These are phyloP conservation scores for Desoria tigrina DNA, from an alignment of 2,888 invertebrate genomes.

Conservation along the genomic window DNA sequence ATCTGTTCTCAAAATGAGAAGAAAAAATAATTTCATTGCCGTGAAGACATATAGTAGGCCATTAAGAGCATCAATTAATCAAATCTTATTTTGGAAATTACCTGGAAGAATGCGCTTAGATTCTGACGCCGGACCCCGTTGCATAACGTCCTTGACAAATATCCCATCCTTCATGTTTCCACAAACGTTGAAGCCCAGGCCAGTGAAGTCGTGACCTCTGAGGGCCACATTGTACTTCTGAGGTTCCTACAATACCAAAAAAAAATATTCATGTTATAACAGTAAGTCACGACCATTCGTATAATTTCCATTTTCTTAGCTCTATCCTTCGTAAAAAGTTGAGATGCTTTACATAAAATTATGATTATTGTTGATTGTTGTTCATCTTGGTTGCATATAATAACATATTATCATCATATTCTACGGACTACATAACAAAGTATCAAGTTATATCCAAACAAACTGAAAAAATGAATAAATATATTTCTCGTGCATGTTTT, in stretches of 20 bases:
- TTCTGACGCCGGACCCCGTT: conserved; percentile 84
- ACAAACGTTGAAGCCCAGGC: conserved; percentile 80
- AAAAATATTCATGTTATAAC: neutral
- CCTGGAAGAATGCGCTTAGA: conserved; percentile 78
- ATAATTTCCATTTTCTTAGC: neutral
- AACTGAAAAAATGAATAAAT: too few relatives aligned
- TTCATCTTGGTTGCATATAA: neutral
- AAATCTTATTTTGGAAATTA: too few relatives aligned
- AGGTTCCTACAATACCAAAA: conserved; percentile 59
- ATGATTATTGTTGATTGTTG: neutral
- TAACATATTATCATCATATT: neutral
- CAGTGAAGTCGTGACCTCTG: conserved; percentile 83
- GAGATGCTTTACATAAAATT: conserved; percentile 7
- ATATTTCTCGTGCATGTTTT: neutral
- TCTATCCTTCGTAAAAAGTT: neutral
- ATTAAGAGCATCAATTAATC: too few relatives aligned
- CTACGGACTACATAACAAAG: neutral
- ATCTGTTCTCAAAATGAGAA: too few relatives aligned
- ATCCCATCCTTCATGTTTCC: conserved; percentile 92
- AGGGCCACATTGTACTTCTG: conserved; percentile 70
- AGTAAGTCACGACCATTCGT: conserved; percentile 7
- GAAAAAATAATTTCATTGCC: too few relatives aligned
- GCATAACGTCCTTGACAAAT: conserved; percentile 79
- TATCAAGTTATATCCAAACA: neutral
- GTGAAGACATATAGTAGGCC: too few relatives aligned